These are phyloP conservation scores for Erpornis zantholeuca DNA, from an alignment of 2,113 vertebrate species.

Conservation along the genomic window DNA sequence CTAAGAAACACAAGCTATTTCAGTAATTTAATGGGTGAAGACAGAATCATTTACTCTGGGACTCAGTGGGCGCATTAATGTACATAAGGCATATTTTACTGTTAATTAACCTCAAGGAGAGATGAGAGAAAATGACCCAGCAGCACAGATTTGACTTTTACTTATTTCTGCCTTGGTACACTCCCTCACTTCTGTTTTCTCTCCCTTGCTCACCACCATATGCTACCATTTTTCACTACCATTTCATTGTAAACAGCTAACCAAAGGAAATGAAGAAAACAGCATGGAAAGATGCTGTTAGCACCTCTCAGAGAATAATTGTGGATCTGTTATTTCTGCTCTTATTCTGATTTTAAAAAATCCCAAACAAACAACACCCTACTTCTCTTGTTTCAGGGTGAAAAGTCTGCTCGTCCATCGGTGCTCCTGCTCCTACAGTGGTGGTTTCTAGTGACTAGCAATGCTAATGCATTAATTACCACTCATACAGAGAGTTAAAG, in stretches of 20 bases:
- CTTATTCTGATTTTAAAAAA: neutral
- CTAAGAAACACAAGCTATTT: neutral
- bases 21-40: constrained; percentile 52
- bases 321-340: neutral
- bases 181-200: constrained; percentile 38
- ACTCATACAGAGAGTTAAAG: neutral
- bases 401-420: neutral
- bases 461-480: neutral
- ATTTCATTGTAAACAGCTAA: constrained; percentile 38
- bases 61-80: constrained; percentile 29
- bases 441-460: neutral
- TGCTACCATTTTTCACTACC: constrained; percentile 34
- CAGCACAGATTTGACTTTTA: constrained; percentile 61
- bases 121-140: constrained; percentile 53
- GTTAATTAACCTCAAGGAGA: constrained; percentile 70
- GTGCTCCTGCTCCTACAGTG: neutral
- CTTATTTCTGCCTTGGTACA: constrained; percentile 53
- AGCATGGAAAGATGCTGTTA: neutral
- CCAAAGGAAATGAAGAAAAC: neutral
- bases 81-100: constrained; percentile 34
- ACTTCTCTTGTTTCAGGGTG: neutral
- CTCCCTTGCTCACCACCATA: constrained; percentile 13
- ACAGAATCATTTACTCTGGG: constrained; percentile 36
- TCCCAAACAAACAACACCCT: neutral
- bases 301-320: neutral